Conservation (phyloP, 92 coral and sea anemone species). For the Zoanthus gigantus region DNA sequence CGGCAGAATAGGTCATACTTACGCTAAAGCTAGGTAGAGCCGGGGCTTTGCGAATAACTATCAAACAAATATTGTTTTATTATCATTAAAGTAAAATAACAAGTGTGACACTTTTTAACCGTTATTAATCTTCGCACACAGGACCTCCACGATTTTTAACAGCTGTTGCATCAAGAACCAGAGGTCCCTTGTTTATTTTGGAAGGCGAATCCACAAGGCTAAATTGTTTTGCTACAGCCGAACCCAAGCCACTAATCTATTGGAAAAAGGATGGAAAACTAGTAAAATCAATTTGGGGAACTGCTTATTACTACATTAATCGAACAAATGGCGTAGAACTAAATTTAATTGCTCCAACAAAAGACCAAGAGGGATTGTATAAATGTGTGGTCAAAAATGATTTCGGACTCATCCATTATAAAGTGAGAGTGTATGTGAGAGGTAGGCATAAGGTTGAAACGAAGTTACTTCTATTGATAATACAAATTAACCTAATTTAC, state of each 20-base stretch:
- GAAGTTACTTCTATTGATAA: too few relatives aligned
- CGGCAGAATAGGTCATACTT: too few relatives aligned
- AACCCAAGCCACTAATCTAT: slow-evolving; percentile 27
- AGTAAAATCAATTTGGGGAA: slow-evolving; percentile 6
- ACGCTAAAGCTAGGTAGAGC: too few relatives aligned
- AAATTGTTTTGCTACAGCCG: slow-evolving; percentile 24
- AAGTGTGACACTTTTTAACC: too few relatives aligned
- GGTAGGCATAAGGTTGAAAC: background rate
- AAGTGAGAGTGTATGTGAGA: slow-evolving; percentile 7
- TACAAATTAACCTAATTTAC: too few relatives aligned
- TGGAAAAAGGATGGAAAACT: slow-evolving; percentile 31
- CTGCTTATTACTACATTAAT: background rate
- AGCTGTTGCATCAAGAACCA: slow-evolving; percentile 16
- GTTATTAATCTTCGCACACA: background rate
- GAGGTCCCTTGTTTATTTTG: slow-evolving; percentile 2
- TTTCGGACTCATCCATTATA: background rate
- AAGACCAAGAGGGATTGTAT: slow-evolving; percentile 26
- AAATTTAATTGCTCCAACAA: background rate
- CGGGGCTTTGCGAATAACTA: too few relatives aligned
- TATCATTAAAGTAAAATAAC: too few relatives aligned
- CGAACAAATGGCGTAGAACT: slow-evolving; percentile 27
- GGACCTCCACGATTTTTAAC: slow-evolving; percentile 30
- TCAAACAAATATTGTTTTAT: too few relatives aligned
- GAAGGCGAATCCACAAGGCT: slow-evolving; percentile 26
- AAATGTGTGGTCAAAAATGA: slow-evolving; percentile 12